Percentiles rank a stretch among this genome's conserved stretches.
Conservation (phyloP, 2,113 vertebrate species). For the Drymodes brunneopygia region DNA sequence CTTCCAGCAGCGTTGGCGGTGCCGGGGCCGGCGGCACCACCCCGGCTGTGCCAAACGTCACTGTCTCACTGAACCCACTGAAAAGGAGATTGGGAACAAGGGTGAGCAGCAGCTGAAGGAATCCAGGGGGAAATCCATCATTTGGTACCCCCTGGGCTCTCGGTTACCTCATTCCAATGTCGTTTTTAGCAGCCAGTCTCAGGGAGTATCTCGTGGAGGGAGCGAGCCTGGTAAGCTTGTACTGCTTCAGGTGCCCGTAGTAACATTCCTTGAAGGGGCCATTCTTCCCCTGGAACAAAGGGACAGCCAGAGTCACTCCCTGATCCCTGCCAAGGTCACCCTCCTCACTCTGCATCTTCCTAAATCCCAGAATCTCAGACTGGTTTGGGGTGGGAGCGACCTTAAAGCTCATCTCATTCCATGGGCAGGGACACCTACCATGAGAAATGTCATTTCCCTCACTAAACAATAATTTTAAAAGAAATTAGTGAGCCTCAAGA, state of each 20-base stretch:
- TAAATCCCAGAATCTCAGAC: not conserved
- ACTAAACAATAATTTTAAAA: not conserved
- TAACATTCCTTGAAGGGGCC: conserved; percentile 79
- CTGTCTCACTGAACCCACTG: conserved; percentile 70
- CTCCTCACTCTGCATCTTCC: not conserved
- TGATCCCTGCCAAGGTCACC: not conserved
- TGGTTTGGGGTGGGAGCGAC: not conserved
- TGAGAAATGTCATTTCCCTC: not conserved
- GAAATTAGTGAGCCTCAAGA: not conserved
- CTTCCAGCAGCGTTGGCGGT: conserved; percentile 57
- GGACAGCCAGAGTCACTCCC: not conserved
- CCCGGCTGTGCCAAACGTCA: conserved; percentile 71
- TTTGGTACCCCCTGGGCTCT: not conserved
- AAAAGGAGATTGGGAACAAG: not conserved
- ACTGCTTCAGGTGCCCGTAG: conserved; percentile 77
- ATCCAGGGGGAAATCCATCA: not conserved
- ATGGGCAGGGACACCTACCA: not conserved
- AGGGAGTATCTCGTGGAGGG: conserved; percentile 78
- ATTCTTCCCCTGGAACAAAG: conserved; percentile 67
- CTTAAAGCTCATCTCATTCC: not conserved
- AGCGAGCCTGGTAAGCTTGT: conserved; percentile 73
- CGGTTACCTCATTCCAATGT: conserved; percentile 77
- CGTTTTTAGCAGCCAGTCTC: conserved; percentile 80
- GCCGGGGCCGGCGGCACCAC: conserved; percentile 63
- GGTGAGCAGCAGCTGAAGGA: not conserved